Base-by-base conservation (phyloP, 2,888 invertebrate species). In the Cheilosia vernalis region DNA sequence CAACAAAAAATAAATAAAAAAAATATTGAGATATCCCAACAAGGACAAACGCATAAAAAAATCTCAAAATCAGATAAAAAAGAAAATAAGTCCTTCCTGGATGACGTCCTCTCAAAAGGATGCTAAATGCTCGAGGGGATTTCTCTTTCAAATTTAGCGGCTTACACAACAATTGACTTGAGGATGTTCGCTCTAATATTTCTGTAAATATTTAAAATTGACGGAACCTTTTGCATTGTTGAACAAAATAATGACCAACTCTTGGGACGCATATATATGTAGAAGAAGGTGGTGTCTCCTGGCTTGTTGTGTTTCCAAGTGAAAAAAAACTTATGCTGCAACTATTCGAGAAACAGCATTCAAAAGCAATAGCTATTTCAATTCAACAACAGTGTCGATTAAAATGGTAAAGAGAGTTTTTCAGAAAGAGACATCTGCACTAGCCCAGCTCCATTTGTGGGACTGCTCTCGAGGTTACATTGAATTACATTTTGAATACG, bases 31-130 rank as follows among this genome's bases (percentile, higher is more conserved):
- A 81, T 51, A 78, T 80, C 76, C 85, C 81, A 76, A 66, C 80
- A 66, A 81, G 81, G 81, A 85, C 81, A 81, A 72, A 76, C 70
- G 42, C 37, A 56, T 37, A 30, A 76, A 76, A 72, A 72, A 85
- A 76, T 49, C 64, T 61, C 37, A 81, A 83, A 85, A 85, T 81
- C 85, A 66, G 85, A 85, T 85, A 85, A 85, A 85, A 83, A 81
- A 83, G n/a, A n/a, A n/a, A 85, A 81, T 85, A 85, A 81, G 81
- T 85, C 81, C 85, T 85, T 85, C 85, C 81, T 81, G 81, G 76
- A 81, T 85, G 85, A 85, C 72, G 85, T 70, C 72, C 81, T 76
- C 76, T 81, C 85, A 85, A 85, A 85, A 81, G 81, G 85, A 85
- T 81, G 85, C 76, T 81, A 81, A 85, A 85, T 77, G 76, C 85